These are phyloP conservation scores for Pyrgus malvae DNA, from an alignment of 2,888 invertebrate genomes.

Conservation along the genomic window DNA sequence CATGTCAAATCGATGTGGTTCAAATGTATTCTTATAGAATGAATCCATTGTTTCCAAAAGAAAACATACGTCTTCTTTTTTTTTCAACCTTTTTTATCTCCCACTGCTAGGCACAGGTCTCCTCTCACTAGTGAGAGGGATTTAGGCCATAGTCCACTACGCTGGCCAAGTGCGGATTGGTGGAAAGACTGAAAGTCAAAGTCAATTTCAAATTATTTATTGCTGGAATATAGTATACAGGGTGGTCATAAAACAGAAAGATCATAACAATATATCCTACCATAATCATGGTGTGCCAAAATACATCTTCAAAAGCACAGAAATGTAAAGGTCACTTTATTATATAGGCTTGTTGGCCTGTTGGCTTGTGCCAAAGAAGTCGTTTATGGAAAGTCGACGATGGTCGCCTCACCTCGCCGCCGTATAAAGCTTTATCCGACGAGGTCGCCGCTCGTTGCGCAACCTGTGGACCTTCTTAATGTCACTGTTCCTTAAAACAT, in stretches of 20 bases:
- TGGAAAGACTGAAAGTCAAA: no score
- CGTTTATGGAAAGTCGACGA: constrained; percentile 52
- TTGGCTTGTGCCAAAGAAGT: constrained; percentile 47
- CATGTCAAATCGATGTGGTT: constrained; percentile 26
- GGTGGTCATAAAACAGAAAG: no score
- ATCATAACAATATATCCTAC: no score
- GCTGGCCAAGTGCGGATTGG: no score
- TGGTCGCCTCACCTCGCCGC: constrained; percentile 68
- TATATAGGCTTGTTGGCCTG: constrained; percentile 18
- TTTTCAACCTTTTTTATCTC: neutral
- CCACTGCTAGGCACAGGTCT: no score
- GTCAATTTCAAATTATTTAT: no score
- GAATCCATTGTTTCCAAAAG: neutral
- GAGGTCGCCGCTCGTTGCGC: constrained; percentile 64
- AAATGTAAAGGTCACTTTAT: constrained; percentile 15
- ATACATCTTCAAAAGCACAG: constrained; percentile 1
- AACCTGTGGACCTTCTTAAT: constrained; percentile 49
- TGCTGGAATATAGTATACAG: no score
- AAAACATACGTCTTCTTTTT: neutral
- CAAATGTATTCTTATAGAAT: constrained; percentile 19
- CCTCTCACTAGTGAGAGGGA: no score
- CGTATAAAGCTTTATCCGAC: constrained; percentile 70
- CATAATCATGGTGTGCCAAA: neutral
- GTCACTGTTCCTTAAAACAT: constrained; percentile 19
- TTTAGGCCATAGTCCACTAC: neutral